phyloP scores from a whole-genome alignment of 2,797 vertebrate species.

The Phoebastria nigripes region DNA sequence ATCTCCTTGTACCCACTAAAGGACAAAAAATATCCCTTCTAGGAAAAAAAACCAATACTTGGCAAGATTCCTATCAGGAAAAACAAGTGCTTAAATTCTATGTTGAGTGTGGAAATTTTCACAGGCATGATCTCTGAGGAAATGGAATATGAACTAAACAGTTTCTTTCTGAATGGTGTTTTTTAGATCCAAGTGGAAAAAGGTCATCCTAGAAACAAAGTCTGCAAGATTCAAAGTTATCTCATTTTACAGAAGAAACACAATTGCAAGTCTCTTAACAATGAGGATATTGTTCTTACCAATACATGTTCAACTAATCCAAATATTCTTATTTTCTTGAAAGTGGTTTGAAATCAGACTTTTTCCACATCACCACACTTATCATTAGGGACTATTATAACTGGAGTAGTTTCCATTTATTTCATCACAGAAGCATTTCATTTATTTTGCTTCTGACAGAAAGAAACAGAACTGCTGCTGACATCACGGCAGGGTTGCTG shows the following conservation, averaged over 20 bases:
- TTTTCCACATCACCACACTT: neutral
- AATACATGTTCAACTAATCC: neutral
- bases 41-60: neutral
- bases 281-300: neutral
- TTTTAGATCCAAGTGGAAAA: neutral
- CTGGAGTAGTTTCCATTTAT: neutral
- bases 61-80: neutral
- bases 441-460: neutral
- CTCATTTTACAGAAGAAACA: neutral
- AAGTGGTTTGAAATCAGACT: neutral
- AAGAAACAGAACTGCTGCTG: neutral
- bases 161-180: neutral
- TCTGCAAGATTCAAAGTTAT: neutral
- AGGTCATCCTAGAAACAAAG: neutral
- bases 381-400: neutral
- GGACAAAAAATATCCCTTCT: neutral
- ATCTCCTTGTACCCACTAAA: neutral
- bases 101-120: neutral
- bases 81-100: neutral
- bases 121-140: neutral
- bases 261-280: neutral
- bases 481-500: neutral
- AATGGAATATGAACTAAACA: neutral
- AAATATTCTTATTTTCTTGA: neutral
- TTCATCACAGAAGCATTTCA: neutral